Base-by-base conservation (phyloP, 53 echinoderm and acorn worm genomes). In the Echinarachnius parma region DNA sequence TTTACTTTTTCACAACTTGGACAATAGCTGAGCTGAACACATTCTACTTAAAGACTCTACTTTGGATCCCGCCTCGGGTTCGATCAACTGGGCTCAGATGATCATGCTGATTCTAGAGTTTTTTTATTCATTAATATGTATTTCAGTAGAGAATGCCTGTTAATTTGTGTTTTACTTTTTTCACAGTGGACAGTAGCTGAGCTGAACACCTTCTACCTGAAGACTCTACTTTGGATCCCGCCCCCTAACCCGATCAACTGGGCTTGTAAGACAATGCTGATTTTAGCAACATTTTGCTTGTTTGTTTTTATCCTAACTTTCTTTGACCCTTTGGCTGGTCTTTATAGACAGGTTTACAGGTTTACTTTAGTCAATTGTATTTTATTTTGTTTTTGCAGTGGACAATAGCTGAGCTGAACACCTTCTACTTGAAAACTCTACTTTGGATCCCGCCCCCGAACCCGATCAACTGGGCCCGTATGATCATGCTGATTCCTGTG, bases 361-460 rank as follows among this genome's bases (percentile, higher is more conserved):
- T n/a, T n/a, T n/a, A n/a, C n/a, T n/a, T n/a, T n/a, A n/a, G n/a
- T n/a, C n/a, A n/a, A n/a, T n/a, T n/a, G n/a, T n/a, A n/a, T n/a
- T n/a, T n/a, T n/a, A 13, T 54, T 62, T 63, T 24, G 0, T 14
- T 63, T 5, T 39, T 36, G 10, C 72, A 96, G 96, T 87, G 82
- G 76, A 50, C 83, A 14, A 23, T 96, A 18, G 85, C 85, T 0
- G 90, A 96, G 75, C 44, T 96, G 75, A 91, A 91, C 36, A 87
- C 84, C 10, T 96, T 96, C 75, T 96, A 96, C 81, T 77, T 96
- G 24, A 96, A 96, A 65, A 84, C 61, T 19, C 78, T 91, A 9
- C 78, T 96, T 0, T 98, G 98, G 98, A 80, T 98, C 27, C 91
- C 91, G 0, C 98, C 98, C 3, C 92, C 98, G 4, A 88, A 98